A percentile compares a stretch with the other conserved stretches of the same genome.
Conservation (phyloP, 2,113 vertebrate species). For the Hipposideros armiger region DNA sequence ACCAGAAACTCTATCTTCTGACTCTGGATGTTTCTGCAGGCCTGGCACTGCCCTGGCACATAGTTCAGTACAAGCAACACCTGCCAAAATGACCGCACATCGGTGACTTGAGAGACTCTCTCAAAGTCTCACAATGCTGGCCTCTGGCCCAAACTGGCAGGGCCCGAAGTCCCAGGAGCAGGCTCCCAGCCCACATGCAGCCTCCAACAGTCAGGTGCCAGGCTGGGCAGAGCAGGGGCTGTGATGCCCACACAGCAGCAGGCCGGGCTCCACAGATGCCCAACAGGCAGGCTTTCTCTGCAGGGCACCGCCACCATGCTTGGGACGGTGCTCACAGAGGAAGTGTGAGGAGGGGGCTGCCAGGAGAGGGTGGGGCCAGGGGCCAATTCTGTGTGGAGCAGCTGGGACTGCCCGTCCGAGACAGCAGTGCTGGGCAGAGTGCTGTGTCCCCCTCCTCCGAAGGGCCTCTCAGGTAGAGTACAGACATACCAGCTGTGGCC, state of each 20-base stretch:
- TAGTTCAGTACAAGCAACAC: not conserved
- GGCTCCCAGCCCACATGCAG: not conserved
- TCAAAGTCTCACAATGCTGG: not conserved
- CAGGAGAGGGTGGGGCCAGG: not conserved
- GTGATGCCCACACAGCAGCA: not conserved
- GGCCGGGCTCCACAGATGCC: not conserved
- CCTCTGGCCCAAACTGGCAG: not conserved
- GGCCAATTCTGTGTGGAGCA: not conserved
- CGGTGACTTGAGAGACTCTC: not conserved
- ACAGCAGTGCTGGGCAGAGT: not conserved
- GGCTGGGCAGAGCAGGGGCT: not conserved
- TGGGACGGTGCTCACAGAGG: not conserved
- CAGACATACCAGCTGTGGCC: too few species aligned
- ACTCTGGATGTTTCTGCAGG: not conserved
- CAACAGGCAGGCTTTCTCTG: not conserved
- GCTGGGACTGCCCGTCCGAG: not conserved
- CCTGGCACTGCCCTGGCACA: not conserved
- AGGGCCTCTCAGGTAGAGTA: not conserved
- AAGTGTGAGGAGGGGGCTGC: not conserved
- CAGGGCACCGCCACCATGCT: not conserved
- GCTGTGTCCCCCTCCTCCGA: not conserved
- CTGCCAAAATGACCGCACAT: not conserved
- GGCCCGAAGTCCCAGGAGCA: not conserved
- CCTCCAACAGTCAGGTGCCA: not conserved
- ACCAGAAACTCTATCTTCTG: not conserved